Percentiles rank a stretch among this genome's conserved stretches.
Conservation (phyloP, 2,113 vertebrate species). For the Alethe diademata region DNA sequence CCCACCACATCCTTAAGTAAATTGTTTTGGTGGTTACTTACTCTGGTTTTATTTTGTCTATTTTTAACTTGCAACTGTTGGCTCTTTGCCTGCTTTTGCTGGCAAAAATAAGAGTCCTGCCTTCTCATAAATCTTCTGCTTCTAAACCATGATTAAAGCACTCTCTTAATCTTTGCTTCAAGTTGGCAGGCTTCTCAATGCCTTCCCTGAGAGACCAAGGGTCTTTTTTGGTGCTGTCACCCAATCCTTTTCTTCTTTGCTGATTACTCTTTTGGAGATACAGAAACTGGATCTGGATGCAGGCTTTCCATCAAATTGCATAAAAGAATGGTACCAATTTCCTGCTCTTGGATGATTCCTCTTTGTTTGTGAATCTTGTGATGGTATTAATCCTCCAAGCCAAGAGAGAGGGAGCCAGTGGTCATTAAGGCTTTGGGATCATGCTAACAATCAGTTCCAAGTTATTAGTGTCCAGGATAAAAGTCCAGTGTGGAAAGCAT, state of each 20-base stretch:
- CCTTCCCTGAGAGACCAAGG: not conserved
- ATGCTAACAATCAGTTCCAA: not conserved
- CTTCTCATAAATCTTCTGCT: constrained; percentile 7
- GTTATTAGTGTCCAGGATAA: not conserved
- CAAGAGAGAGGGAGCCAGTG: not conserved
- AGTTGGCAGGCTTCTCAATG: not conserved
- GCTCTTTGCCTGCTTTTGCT: constrained; percentile 26
- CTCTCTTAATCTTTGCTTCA: not conserved
- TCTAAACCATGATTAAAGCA: not conserved
- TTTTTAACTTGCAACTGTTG: constrained; percentile 44
- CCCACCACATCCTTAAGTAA: constrained; percentile 64
- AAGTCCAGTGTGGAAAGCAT: not conserved
- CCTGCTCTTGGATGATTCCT: not conserved
- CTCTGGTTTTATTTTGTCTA: constrained; percentile 56
- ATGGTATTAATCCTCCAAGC: not conserved
- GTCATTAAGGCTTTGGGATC: not conserved
- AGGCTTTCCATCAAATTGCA: not conserved
- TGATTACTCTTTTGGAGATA: not conserved
- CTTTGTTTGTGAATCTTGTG: constrained; percentile 4
- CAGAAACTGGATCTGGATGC: not conserved
- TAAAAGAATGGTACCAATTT: not conserved
- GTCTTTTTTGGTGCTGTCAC: not conserved
- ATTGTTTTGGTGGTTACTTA: constrained; percentile 64
- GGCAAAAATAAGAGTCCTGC: constrained; percentile 4
- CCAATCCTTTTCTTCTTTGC: not conserved